Percentiles rank a stretch among this genome's conserved stretches.
Evolutionary conservation across 2,797 vertebrate species (phyloP).

Genomic region (Megalops cyprinoides): DNA sequence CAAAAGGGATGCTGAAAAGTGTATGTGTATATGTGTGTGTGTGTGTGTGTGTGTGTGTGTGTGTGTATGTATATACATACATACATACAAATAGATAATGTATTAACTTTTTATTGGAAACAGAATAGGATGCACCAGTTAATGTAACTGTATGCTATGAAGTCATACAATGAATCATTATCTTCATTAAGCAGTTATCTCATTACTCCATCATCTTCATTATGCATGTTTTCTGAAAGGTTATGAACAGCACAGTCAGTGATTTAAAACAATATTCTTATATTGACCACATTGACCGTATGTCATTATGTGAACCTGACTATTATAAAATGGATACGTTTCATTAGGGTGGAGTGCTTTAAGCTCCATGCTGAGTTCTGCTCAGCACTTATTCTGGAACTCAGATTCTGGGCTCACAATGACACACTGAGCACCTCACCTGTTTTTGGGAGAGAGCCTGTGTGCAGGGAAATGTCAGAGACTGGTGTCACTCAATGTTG

Average conservation of each 20-base stretch:
- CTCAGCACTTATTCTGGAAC: not conserved
- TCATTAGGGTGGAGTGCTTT: not conserved
- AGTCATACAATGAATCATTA: not conserved
- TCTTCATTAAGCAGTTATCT: no score
- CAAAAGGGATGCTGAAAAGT: not conserved
- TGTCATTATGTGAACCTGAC: no score
- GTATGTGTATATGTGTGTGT: slow-evolving; percentile 11
- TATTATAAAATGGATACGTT: no score
- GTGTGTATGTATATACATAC: slow-evolving; percentile 20
- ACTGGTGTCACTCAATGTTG: slow-evolving; percentile 81
- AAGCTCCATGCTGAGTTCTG: not conserved
- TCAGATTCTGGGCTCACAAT: not conserved
- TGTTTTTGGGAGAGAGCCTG: not conserved
- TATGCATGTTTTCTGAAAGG: no score
- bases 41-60: slow-evolving; percentile 30
- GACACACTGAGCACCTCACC: not conserved
- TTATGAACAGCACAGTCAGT: not conserved
- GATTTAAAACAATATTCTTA: not conserved
- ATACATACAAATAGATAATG: slow-evolving; percentile 72
- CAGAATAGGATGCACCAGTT: not conserved
- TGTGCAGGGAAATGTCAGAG: slow-evolving; percentile 62
- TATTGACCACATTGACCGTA: not conserved
- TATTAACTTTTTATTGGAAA: slow-evolving; percentile 69
- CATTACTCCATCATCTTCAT: not conserved
- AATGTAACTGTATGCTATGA: not conserved